phyloP scores from a whole-genome alignment of 2,113 vertebrate genomes.

The Caracal caracal region DNA sequence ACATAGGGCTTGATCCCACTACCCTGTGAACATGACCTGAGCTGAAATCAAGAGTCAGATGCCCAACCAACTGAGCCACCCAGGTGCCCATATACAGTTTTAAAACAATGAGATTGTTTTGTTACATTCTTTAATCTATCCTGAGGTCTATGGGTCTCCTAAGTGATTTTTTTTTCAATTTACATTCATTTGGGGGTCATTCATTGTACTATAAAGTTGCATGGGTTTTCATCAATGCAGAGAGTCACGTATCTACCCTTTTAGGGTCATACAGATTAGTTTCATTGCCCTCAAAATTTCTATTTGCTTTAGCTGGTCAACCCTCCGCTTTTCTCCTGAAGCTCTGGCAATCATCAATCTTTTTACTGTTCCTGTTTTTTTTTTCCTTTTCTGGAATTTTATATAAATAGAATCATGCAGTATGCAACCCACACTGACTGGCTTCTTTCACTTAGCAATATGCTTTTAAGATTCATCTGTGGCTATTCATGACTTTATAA shows the following conservation, averaged over 20 bases:
- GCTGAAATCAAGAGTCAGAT: too few relatives aligned
- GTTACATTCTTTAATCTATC: not conserved
- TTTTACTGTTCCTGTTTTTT: not conserved
- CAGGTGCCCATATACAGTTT: not conserved
- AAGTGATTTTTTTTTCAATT: not conserved
- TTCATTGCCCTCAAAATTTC: not conserved
- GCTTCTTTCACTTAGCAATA: not conserved
- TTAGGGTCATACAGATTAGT: not conserved
- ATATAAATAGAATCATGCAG: not conserved
- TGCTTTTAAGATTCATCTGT: not conserved
- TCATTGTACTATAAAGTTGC: not conserved
- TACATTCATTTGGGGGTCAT: not conserved
- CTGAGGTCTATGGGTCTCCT: not conserved
- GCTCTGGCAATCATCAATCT: not conserved
- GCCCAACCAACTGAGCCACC: too few relatives aligned
- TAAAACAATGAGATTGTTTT: not conserved
- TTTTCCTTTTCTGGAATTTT: not conserved
- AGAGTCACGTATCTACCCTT: not conserved
- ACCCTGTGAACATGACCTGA: too few relatives aligned
- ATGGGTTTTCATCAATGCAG: not conserved
- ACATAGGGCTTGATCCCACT: too few relatives aligned
- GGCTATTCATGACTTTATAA: not conserved
- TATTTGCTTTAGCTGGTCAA: not conserved
- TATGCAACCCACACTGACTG: not conserved
- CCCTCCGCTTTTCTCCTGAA: not conserved